Evolutionary conservation across 2,113 vertebrate genomes (phyloP), one percentile per base, ranked within the genome.

Genomic region (Nothobranchius kuhntae): DNA sequence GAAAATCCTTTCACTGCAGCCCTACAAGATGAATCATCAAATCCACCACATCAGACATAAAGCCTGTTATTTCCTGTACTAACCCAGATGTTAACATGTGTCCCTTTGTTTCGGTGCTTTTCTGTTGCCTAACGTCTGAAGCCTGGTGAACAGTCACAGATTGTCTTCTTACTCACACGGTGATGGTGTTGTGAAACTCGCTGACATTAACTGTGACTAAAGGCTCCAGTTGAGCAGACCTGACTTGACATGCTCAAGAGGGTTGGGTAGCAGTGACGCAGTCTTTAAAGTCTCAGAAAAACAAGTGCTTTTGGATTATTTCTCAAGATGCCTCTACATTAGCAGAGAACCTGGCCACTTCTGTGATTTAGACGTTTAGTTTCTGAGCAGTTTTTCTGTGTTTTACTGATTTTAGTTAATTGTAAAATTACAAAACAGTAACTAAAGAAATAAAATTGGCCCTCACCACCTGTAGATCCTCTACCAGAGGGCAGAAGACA

Each of bases 241-340:
- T 77, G 86, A 82, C 73, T n/a, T 40, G 79, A 82, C 89, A 73
- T 68, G 89, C 51, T 70, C 53, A 52, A 10, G 7, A 68, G 74
- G 67, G 75, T 81, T 85, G 68, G 63, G 75, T 67, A 73, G 75
- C 2, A 15, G 54, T 58, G 53, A 45, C 47, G 59, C 50, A 54
- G 47, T 44, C 45, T 72, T 71, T 14, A 40, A 65, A 77, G 48
- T n/a, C 7, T 2, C 1, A n/a, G 9, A 36, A 71, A 35, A 40
- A 13, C 48, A 54, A 48, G 46, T 13, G 45, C 2, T 48, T 54
- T 13, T 6, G 24, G 1, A 38, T 40, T 40, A 42, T 53, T 54
- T 38, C 6, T 47, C 36, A 46, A 21, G 21, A 7, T 65, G 38
- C 9, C 2, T 38, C 58, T 40, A 21, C 40, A 73, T 61, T 77